Conservation (phyloP, 2,888 invertebrate species). For the Netelia fuscicornis region DNA sequence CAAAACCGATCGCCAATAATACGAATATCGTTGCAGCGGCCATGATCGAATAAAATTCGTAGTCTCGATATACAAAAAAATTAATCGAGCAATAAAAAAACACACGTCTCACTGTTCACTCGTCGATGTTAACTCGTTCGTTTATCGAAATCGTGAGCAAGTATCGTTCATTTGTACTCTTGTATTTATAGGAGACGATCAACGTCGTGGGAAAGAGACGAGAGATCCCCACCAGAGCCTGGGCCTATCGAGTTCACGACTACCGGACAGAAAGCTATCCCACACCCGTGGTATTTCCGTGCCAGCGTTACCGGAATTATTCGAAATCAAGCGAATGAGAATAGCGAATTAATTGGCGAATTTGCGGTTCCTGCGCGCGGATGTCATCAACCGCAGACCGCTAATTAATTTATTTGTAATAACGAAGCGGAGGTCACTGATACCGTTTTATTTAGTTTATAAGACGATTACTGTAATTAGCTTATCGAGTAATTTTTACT, state of each 20-base stretch:
- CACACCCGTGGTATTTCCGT: neutral
- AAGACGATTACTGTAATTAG: neutral
- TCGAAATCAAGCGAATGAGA: neutral
- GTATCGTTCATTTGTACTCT: slow-evolving; percentile 25
- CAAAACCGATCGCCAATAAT: slow-evolving; percentile 57
- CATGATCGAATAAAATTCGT: slow-evolving; percentile 27
- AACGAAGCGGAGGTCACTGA: slow-evolving; percentile 8
- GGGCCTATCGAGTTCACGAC: slow-evolving; percentile 10
- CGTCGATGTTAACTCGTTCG: slow-evolving; percentile 41
- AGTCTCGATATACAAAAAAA: neutral
- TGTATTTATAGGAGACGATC: slow-evolving; percentile 62
- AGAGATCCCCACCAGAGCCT: slow-evolving; percentile 49
- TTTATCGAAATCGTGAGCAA: slow-evolving; percentile 46
- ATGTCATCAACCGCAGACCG: slow-evolving; percentile 35
- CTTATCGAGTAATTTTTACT: slow-evolving; percentile 13
- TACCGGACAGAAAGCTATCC: neutral
- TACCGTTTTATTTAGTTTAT: neutral
- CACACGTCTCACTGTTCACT: neutral
- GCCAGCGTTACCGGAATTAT: too few relatives aligned
- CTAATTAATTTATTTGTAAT: slow-evolving; percentile 49
- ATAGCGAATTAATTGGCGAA: slow-evolving; percentile 7
- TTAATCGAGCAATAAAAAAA: slow-evolving; percentile 14
- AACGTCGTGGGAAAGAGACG: neutral
- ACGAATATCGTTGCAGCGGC: slow-evolving; percentile 8
- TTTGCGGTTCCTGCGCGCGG: slow-evolving; percentile 29